Evolutionary conservation across 2,113 vertebrate species (phyloP).

Genomic region (Tichodroma muraria): DNA sequence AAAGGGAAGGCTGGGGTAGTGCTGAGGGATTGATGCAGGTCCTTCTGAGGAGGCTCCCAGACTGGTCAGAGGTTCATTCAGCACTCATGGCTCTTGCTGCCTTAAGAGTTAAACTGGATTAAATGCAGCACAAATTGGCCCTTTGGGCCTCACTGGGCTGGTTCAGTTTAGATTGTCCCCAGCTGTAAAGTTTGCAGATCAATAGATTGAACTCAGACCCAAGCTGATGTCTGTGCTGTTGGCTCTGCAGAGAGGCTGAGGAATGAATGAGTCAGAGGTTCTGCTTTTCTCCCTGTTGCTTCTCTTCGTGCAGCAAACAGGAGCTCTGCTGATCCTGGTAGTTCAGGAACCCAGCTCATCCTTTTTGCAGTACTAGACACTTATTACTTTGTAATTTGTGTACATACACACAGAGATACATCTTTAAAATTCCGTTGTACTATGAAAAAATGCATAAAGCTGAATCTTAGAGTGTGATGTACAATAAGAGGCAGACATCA

Average conservation of each 20-base stretch:
- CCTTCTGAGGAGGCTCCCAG: neutral
- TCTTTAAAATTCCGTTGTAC: neutral
- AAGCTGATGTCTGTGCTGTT: neutral
- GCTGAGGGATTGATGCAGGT: neutral
- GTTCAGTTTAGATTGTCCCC: neutral
- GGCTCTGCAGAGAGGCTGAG: neutral
- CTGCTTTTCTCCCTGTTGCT: neutral
- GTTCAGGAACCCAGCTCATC: neutral
- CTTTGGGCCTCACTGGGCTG: neutral
- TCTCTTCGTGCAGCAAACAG: neutral
- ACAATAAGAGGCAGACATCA: neutral
- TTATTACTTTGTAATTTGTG: neutral
- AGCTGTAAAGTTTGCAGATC: neutral
- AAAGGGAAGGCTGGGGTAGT: neutral
- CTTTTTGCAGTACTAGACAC: neutral
- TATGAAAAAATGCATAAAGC: neutral
- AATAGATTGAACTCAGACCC: neutral
- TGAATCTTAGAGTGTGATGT: neutral
- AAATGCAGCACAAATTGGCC: neutral
- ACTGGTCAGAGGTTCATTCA: neutral
- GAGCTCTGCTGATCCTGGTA: neutral
- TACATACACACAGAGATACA: fast-evolving
- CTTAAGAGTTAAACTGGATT: neutral
- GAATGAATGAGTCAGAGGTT: neutral
- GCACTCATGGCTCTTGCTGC: neutral